Evolutionary conservation across 2,888 invertebrate species (phyloP).

Genomic region (Trichogramma evanescens): DNA sequence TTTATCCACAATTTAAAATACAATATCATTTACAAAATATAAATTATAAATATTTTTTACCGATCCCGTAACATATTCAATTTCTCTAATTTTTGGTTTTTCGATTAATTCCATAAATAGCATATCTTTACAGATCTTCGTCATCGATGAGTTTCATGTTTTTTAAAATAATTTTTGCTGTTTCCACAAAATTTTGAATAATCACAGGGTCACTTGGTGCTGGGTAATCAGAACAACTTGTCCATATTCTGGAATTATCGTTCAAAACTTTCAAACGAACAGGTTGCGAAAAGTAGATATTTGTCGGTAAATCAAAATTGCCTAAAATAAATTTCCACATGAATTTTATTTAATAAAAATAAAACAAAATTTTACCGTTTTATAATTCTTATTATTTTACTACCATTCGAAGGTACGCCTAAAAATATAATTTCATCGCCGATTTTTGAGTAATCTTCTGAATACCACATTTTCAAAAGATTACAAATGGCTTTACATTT

Average conservation of each 20-base stretch:
- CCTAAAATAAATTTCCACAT: conserved; percentile 2
- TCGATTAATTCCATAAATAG: not conserved
- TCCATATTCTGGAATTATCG: conserved; percentile 26
- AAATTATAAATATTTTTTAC: too few relatives aligned
- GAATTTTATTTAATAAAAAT: not conserved
- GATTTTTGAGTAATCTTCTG: conserved; percentile 38
- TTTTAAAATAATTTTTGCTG: conserved; percentile 23
- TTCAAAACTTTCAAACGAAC: conserved; percentile 27
- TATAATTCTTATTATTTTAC: conserved; percentile 15
- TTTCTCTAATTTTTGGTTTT: not conserved
- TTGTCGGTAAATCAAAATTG: not conserved
- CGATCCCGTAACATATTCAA: too few relatives aligned
- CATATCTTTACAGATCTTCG: not conserved
- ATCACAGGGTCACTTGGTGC: conserved; percentile 23
- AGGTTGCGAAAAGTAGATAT: conserved; percentile 53
- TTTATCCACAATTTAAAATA: too few relatives aligned
- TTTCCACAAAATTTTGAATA: conserved; percentile 24
- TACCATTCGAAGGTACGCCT: conserved; percentile 54
- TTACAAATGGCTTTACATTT: conserved; percentile 48
- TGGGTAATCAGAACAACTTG: conserved; percentile 29
- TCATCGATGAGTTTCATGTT: conserved; percentile 2
- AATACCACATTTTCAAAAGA: conserved; percentile 51
- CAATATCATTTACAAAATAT: too few relatives aligned
- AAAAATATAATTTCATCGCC: conserved; percentile 49
- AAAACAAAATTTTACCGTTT: not conserved